Percentiles rank a stretch among this genome's conserved stretches.
Conservation (phyloP, 30 jellyfish, hydroid and myxozoan species). For the Pseudorhiza aurosa region DNA sequence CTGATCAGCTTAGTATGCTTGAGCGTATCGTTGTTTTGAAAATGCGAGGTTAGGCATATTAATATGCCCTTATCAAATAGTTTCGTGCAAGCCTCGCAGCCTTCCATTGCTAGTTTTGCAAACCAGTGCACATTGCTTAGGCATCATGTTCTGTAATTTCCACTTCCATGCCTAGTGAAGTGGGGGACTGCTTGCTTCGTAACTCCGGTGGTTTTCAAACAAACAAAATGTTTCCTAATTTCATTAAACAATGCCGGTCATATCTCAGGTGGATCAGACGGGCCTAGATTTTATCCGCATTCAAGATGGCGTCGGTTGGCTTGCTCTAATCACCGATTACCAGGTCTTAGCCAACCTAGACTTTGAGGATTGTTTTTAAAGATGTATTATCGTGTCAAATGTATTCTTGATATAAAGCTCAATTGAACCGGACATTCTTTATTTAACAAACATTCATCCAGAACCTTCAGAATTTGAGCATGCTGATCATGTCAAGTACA, state of each 20-base stretch:
- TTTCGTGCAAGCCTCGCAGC: constrained; percentile 5
- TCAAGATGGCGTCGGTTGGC: constrained; percentile 77
- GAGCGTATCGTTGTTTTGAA: constrained; percentile 45
- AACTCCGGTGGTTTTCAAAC: constrained; percentile 19
- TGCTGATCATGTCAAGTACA: neutral
- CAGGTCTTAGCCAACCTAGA: constrained; percentile 77
- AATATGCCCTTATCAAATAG: neutral
- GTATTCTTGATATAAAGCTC: constrained; percentile 47
- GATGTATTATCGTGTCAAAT: constrained; percentile 62
- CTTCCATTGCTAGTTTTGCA: neutral
- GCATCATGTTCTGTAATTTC: constrained; percentile 10
- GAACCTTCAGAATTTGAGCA: neutral
- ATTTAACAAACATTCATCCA: constrained; percentile 48
- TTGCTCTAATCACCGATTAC: constrained; percentile 64
- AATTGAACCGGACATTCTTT: constrained; percentile 69
- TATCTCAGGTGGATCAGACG: constrained; percentile 79
- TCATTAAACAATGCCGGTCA: constrained; percentile 68
- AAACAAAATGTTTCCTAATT: constrained; percentile 56
- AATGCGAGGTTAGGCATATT: neutral
- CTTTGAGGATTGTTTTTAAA: constrained; percentile 44
- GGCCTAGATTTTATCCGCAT: constrained; percentile 73
- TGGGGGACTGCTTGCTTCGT: constrained; percentile 34
- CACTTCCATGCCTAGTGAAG: constrained; percentile 4
- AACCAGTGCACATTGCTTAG: neutral
- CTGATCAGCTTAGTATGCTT: constrained; percentile 69